Base-by-base conservation (phyloP, 2,888 invertebrate species). In the Celastrina argiolus region DNA sequence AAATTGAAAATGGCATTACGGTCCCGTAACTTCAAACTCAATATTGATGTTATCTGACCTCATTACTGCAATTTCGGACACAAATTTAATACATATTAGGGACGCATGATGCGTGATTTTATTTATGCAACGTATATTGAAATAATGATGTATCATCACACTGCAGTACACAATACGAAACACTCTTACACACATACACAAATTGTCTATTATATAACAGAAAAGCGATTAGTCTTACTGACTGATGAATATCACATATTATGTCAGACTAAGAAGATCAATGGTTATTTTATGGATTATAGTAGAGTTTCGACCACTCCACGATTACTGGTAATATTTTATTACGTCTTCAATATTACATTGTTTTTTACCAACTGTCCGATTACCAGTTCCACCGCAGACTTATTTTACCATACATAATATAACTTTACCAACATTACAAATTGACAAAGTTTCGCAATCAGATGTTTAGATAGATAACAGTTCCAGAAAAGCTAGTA, bases 51-150 rank as follows among this genome's bases (percentile, higher is more conserved):
- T 61, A 61, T 61, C 61, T 22, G 39, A 61, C 12, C 36, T 61
- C 61, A 61, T 61, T 61, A 22, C 14, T 39, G 61, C 36, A 61
- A 61, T 61, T 61, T 61, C 7, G 61, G 36, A 61, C 61, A 36
- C 59, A n/a, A 36, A 61, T 61, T 61, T 22, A 22, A 61, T 39
- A 34, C 61, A 61, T 22, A 61, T 61, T 61, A 36, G 36, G 59
- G 12, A 10, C 26, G 34, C 59, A 61, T 61, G 36, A 39, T 14
- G 39, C 61, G 14, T 61, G 36, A 22, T 61, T 59, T 16, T 28
- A n/a, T 36, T 59, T 61, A 61, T 39, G 61, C 22, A 39, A 61
- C 22, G 61, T 36, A 14, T 61, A 61, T 14, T 61, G 18, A 61
- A 36, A 36, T 61, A 61, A 61, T 61, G 61, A 22, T 61, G 14